Evolutionary conservation across 2,888 invertebrate species (phyloP), one percentile per base, ranked within the genome.

Genomic region (Sesia bembeciformis): DNA sequence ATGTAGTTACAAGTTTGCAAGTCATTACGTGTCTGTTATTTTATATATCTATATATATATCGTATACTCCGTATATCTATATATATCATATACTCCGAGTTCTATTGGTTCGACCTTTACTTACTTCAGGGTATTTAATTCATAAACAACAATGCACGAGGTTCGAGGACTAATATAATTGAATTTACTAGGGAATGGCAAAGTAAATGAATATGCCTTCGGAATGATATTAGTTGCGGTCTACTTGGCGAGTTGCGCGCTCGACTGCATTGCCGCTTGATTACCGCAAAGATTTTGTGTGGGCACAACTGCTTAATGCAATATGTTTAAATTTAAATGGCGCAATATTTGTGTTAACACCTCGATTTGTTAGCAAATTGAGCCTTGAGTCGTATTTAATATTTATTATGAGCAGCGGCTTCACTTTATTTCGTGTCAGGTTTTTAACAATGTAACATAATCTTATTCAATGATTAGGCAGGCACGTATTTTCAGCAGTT

Each of bases 171-270:
- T 46, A 46, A 46, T 43, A 8, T 46, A 46, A 46, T 46, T 46
- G 4, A 46, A 7, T 46, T 46, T 46, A 46, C 4, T 46, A 46
- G 8, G 46, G 54, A 54, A 50, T 51, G 43, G 40, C 46, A 40
- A 54, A 51, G 51, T 8, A 51, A 54, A 51, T 54, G 41, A 40
- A 53, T 49, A 39, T 49, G 53, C 39, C 49, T 50, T 39, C 38
- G 38, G 39, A 50, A 50, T 50, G 50, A 50, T 53, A 56, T 67
- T 67, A 65, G 72, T 68, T 62, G 65, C 69, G 70, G 67, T 74
- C 68, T 70, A 71, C 61, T 74, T 74, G 61, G 61, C 65, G 59
- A 62, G 64, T 39, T 64, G 64, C 66, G 67, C 65, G 67, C 58
- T 64, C 60, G 61, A 68, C 74, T 75, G 74, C 72, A 74, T 68